These are phyloP conservation scores for Troides helena DNA, from an alignment of 2,888 invertebrate genomes.

Conservation along the genomic window DNA sequence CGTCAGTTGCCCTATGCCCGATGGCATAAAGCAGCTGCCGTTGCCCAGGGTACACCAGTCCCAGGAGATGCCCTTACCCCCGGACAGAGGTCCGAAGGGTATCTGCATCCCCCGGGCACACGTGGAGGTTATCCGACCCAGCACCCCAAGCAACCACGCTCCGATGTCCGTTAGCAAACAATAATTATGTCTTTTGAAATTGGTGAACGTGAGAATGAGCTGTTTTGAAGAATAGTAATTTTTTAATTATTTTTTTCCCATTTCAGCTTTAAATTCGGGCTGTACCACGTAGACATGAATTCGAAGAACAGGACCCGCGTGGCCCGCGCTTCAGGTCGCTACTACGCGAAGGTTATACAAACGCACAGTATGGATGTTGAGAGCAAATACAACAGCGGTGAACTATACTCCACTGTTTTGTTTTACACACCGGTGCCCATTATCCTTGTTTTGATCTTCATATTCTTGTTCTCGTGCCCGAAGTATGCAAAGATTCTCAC, in stretches of 20 bases:
- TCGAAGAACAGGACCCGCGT: constrained; percentile 36
- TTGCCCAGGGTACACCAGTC: no score
- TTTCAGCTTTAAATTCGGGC: constrained; percentile 41
- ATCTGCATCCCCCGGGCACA: no score
- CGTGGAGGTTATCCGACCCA: no score
- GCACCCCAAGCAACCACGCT: no score
- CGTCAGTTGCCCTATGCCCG: no score
- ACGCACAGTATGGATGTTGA: constrained; percentile 33
- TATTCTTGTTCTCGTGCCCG: neutral
- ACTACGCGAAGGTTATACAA: constrained; percentile 50
- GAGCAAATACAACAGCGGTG: constrained; percentile 23
- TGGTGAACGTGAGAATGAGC: neutral
- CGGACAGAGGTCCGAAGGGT: no score
- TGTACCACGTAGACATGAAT: constrained; percentile 40
- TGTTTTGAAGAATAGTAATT: neutral
- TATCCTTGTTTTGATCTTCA: neutral
- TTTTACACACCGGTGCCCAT: constrained; percentile 1
- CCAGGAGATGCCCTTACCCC: no score
- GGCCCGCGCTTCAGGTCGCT: constrained; percentile 41
- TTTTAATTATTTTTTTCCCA: neutral
- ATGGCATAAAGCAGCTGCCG: no score
- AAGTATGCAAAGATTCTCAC: neutral
- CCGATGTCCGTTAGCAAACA: neutral
- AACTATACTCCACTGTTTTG: constrained; percentile 12
- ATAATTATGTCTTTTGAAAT: neutral